Base-by-base conservation (phyloP, 1,140 invertebrate genomes). In the Drosophila triauraria region DNA sequence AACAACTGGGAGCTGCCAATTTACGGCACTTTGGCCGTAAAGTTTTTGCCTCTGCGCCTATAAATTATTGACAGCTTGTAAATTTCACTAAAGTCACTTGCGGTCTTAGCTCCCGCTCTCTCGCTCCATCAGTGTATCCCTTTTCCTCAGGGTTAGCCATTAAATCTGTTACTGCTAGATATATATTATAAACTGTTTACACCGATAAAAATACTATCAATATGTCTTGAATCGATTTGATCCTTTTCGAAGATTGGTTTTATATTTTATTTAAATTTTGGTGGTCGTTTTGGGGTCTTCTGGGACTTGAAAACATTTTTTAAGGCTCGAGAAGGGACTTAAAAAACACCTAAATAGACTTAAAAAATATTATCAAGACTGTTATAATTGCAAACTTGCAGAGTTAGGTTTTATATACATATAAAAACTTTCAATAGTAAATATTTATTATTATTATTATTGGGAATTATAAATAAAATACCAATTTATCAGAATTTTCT, bases 31-130 rank as follows among this genome's bases (percentile, higher is more conserved):
- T 86, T 87, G 75, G 80, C 80, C 53, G 57, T 79, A 77, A 79
- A 88, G 80, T 88, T 88, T 88, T 75, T 59, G 80, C 75, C 74
- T n/a, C 64, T 56, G 62, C 48, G 69, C 68, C 72, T 80, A 87
- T 87, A 87, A 87, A 87, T 87, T 87, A 87, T 87, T 87, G 84
- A 83, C 84, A 87, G 84, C 84, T 88, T 83, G 84, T 87, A 87
- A 87, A 87, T 87, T 87, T 87, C 60, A 82, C 82, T 76, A 86
- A 86, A 86, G 82, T 86, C 83, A 82, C 70, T 60, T 80, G 81
- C 46, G 77, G 81, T 69, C 27, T 69, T 20, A 10, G 20, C 47
- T 20, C 44, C 47, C 38, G 3, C 3, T 48, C 43, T 9, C 20
- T 15, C 12, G 32, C 13, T 44, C 25, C n/a, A 25, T 17, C 38